phyloP scores from a whole-genome alignment of 2,113 vertebrate species.

The Steatornis caripensis region DNA sequence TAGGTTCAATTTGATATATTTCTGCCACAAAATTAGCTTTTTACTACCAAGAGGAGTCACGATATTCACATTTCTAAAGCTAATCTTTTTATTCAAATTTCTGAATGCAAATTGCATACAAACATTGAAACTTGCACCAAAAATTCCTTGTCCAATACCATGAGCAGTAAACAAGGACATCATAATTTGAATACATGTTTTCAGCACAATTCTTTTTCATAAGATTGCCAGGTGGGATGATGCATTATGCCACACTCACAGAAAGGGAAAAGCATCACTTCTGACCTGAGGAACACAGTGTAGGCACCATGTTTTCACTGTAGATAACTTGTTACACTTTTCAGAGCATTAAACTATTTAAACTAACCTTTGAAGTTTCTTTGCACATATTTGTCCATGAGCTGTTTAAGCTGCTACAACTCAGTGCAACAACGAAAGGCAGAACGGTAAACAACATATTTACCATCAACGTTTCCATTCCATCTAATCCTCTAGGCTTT shows the following conservation, averaged over 20 bases:
- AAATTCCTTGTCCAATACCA: neutral
- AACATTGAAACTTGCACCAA: neutral
- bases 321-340: neutral
- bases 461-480: neutral
- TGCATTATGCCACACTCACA: neutral
- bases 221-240: neutral
- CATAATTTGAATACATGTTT: neutral
- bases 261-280: neutral
- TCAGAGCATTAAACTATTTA: neutral
- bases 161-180: neutral
- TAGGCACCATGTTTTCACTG: neutral
- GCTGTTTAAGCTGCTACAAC: neutral
- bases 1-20: neutral
- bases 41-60: neutral
- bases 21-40: neutral
- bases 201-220: neutral
- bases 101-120: neutral
- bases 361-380: conserved; percentile 17
- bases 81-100: neutral
- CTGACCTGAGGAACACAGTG: neutral
- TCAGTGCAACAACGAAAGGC: neutral
- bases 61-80: neutral
- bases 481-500: neutral
- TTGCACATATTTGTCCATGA: neutral
- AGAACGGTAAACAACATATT: conserved; percentile 19